These are phyloP conservation scores for Cacatua alba DNA, from an alignment of 2,113 vertebrate species.

Conservation along the genomic window DNA sequence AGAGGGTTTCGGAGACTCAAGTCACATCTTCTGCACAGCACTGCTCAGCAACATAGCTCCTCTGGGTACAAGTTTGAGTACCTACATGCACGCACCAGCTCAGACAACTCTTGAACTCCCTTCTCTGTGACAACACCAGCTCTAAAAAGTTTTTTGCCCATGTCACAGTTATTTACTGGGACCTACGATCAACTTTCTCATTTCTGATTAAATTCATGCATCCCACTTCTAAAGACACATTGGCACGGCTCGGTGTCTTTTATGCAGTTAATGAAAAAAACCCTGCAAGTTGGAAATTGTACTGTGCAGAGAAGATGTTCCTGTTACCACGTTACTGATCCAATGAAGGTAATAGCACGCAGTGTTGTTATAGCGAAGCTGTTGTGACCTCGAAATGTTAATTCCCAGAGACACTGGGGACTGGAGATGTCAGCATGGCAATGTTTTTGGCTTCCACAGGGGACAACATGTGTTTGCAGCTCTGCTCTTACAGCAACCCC, in stretches of 20 bases:
- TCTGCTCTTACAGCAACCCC: slow-evolving; percentile 62
- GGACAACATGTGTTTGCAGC: background rate
- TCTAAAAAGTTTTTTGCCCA: fast-evolving
- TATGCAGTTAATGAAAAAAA: background rate
- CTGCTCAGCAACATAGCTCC: background rate
- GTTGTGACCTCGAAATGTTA: background rate
- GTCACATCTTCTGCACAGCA: background rate
- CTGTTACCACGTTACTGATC: background rate
- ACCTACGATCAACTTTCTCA: background rate
- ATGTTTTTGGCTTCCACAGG: background rate
- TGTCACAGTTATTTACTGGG: background rate
- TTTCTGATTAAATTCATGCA: background rate
- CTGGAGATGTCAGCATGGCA: background rate
- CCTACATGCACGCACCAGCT: fast-evolving
- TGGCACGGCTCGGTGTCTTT: background rate
- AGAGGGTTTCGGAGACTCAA: background rate
- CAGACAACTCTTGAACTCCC: background rate
- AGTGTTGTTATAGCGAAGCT: background rate
- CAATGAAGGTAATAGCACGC: background rate
- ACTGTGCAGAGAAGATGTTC: background rate
- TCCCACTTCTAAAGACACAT: background rate
- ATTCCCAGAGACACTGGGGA: background rate
- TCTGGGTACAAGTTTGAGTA: background rate
- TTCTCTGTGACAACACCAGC: background rate
- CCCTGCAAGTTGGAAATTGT: background rate